phyloP scores from a whole-genome alignment of 1,140 invertebrate genomes.

The Wasmannia auropunctata region DNA sequence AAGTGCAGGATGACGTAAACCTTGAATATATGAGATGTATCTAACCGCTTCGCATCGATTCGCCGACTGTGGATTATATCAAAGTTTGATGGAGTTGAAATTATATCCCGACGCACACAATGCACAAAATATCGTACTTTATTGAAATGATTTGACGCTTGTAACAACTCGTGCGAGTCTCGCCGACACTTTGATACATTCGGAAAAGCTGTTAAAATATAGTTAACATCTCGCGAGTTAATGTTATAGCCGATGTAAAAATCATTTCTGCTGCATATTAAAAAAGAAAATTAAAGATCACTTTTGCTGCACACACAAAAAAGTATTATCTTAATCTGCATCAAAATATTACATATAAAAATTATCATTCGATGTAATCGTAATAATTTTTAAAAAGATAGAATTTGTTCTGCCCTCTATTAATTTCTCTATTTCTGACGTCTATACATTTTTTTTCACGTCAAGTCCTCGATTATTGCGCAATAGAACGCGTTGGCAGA shows the following conservation, averaged over 20 bases:
- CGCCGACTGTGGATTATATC: background rate
- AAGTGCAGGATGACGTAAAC: conserved; percentile 31
- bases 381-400: background rate
- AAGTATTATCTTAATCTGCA: too few species aligned
- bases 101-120: background rate
- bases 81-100: conserved; percentile 40
- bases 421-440: background rate
- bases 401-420: background rate
- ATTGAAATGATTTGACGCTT: background rate
- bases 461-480: background rate
- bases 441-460: background rate
- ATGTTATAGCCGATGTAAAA: background rate
- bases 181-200: background rate
- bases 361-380: too few species aligned
- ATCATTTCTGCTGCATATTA: background rate
- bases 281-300: too few species aligned
- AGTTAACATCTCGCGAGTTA: background rate
- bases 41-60: background rate
- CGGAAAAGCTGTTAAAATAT: background rate
- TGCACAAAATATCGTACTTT: background rate
- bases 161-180: background rate
- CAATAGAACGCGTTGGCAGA: background rate
- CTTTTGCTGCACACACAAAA: too few species aligned
- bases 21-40: conserved; percentile 8
- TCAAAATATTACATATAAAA: background rate